phyloP scores from a whole-genome alignment of 2,113 vertebrate genomes.

The Trinectes maculatus region DNA sequence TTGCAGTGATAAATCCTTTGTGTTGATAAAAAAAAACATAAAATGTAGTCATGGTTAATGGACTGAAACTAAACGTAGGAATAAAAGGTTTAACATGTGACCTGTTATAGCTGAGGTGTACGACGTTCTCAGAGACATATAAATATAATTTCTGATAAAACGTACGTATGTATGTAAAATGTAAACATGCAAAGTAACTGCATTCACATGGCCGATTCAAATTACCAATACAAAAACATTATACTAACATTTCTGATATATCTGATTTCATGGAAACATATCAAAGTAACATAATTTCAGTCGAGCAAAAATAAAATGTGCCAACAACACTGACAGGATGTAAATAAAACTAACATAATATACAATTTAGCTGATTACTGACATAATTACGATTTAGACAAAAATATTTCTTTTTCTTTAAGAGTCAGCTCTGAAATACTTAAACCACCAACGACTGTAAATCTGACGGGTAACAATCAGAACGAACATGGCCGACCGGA shows the following conservation, averaged over 20 bases:
- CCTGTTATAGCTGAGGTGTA: constrained; percentile 26
- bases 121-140: constrained; percentile 17
- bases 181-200: constrained; percentile 57
- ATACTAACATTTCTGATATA: constrained; percentile 20
- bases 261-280: constrained; percentile 44
- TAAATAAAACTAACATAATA: constrained; percentile 34
- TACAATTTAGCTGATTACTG: constrained; percentile 41
- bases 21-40: constrained; percentile 28
- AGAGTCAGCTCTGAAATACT: constrained; percentile 26
- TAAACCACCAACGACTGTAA: constrained; percentile 11
- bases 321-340: constrained; percentile 31
- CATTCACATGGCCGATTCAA: constrained; percentile 30
- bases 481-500: constrained; percentile 15
- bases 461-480: constrained; percentile 20
- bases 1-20: constrained; percentile 21
- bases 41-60: background rate
- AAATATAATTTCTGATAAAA: constrained; percentile 41
- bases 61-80: background rate
- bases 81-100: constrained; percentile 25
- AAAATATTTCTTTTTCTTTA: background rate
- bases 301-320: constrained; percentile 42
- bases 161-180: constrained; percentile 29
- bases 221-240: background rate
- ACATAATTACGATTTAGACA: constrained; percentile 20
- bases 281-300: constrained; percentile 55